phyloP scores from a whole-genome alignment of 2,113 vertebrate species.

The Tapirus terrestris region DNA sequence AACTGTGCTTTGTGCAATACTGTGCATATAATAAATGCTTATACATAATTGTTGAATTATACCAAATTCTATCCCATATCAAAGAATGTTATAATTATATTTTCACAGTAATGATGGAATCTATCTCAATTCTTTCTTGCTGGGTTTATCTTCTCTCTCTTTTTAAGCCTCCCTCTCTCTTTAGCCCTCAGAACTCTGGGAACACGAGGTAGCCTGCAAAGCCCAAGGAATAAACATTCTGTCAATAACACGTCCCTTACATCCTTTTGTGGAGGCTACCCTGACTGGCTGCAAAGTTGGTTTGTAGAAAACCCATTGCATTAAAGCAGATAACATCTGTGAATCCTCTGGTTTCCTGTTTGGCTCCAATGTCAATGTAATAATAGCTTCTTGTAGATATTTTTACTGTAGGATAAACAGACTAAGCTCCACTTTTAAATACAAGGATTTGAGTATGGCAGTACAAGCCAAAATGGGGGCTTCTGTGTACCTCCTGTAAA shows the following conservation, averaged over 20 bases:
- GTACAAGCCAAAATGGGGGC: background rate
- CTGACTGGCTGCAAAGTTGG: background rate
- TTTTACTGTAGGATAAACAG: slow-evolving; percentile 66
- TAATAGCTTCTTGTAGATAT: slow-evolving; percentile 69
- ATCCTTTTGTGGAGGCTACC: background rate
- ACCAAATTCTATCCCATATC: background rate
- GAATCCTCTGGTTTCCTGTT: slow-evolving; percentile 68
- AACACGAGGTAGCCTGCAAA: background rate
- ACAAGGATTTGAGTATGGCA: background rate
- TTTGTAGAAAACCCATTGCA: background rate
- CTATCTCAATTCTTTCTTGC: background rate
- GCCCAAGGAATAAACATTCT: background rate
- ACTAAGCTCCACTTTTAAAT: slow-evolving; percentile 67
- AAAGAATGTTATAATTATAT: background rate
- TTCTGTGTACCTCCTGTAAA: slow-evolving; percentile 31
- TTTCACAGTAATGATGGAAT: background rate
- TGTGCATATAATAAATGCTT: background rate
- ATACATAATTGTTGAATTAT: background rate
- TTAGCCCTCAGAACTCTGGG: background rate
- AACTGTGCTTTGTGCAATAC: background rate
- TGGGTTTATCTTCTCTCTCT: background rate
- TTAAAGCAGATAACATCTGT: slow-evolving; percentile 67
- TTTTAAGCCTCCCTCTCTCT: background rate
- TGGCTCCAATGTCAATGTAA: slow-evolving; percentile 60
- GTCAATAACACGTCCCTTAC: background rate